These are phyloP conservation scores for Altica lythri DNA, from an alignment of 2,888 invertebrate species.

Conservation along the genomic window DNA sequence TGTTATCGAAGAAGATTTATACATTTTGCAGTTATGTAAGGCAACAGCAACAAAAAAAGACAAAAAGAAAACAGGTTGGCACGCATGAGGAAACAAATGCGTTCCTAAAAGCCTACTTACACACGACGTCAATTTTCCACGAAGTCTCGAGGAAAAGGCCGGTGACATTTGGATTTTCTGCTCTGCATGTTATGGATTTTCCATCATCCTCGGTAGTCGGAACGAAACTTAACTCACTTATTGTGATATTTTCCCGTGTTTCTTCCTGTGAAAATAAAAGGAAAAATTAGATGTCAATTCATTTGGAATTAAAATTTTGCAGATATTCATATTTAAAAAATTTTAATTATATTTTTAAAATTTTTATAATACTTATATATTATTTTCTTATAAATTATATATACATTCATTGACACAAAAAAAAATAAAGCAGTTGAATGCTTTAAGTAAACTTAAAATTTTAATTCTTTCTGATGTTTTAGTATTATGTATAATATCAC, in stretches of 20 bases:
- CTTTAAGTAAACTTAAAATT: too few relatives aligned
- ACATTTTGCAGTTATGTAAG: not conserved
- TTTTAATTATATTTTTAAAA: too few relatives aligned
- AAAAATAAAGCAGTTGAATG: too few relatives aligned
- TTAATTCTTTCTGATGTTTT: too few relatives aligned
- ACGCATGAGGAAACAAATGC: constrained; percentile 17
- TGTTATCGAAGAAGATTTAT: constrained; percentile 1
- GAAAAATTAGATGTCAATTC: too few relatives aligned
- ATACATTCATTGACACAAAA: too few relatives aligned
- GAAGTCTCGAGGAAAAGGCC: constrained; percentile 81
- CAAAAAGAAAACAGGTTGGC: constrained; percentile 6
- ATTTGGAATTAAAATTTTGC: too few relatives aligned
- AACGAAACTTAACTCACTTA: constrained; percentile 85
- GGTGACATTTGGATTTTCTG: constrained; percentile 89
- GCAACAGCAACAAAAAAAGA: too few relatives aligned
- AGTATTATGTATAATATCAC: too few relatives aligned
- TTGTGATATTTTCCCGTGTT: constrained; percentile 78
- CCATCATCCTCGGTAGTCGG: constrained; percentile 89
- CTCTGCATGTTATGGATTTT: constrained; percentile 84
- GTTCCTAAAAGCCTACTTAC: constrained; percentile 66
- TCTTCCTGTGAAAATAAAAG: constrained; percentile 72
- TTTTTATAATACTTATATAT: too few relatives aligned
- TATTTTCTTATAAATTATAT: too few relatives aligned
- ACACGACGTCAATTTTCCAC: constrained; percentile 88
- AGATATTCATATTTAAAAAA: too few relatives aligned